Percentiles rank a stretch among this genome's conserved stretches.
phyloP scores from a whole-genome alignment of 2,797 vertebrate genomes.

The Eutrigla gurnardus region DNA sequence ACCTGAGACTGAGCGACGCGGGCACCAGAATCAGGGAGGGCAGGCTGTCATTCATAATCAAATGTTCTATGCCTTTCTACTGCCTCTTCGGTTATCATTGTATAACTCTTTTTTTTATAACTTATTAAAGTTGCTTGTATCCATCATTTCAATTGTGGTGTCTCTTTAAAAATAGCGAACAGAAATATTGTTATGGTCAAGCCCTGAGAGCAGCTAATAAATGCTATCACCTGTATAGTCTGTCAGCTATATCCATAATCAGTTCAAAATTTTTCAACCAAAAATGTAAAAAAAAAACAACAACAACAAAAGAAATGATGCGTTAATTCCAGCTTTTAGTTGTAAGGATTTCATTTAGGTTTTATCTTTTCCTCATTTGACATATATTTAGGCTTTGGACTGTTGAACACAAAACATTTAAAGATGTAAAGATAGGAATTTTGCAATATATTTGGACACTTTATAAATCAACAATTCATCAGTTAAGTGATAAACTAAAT shows the following conservation, averaged over 20 bases:
- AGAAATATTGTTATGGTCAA: not conserved
- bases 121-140: constrained; percentile 43
- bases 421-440: not conserved
- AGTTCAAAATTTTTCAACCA: not conserved
- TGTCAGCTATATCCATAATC: not conserved
- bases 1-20: constrained; percentile 73
- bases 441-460: not conserved
- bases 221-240: not conserved
- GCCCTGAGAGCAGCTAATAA: not conserved
- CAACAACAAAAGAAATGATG: not conserved
- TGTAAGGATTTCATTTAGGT: not conserved
- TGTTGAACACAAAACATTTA: not conserved
- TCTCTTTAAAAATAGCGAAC: constrained; percentile 27
- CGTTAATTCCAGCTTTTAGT: not conserved
- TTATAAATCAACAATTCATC: not conserved
- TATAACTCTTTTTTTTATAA: constrained; percentile 7
- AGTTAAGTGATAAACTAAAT: not conserved
- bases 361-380: not conserved
- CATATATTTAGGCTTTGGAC: not conserved
- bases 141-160: constrained; percentile 22
- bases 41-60: constrained; percentile 58
- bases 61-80: constrained; percentile 11
- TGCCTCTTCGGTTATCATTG: constrained; percentile 18
- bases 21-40: constrained; percentile 46
- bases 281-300: not conserved